Evolutionary conservation across 2,888 invertebrate genomes (phyloP), one percentile per base, ranked within the genome.

Genomic region (Tachina grossa): DNA sequence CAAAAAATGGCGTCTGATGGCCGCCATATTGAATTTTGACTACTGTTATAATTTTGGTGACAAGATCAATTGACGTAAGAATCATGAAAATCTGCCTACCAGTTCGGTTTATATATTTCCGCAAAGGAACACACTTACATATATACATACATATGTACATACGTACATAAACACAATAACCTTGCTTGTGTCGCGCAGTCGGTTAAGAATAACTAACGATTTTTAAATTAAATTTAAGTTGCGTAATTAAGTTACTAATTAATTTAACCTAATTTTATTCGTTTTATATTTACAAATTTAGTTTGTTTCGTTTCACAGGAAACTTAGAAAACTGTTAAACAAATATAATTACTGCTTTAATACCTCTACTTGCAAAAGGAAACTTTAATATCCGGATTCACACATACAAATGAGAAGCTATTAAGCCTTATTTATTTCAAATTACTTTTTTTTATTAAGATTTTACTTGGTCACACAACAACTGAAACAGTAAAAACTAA

Each of bases 261-360:
- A 66, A 45, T 66, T 76, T 76, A 66, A 66, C 55, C 47, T 57
- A 57, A 16, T 39, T 78, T 66, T 51, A 6, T 16, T 6, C 19
- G 14, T 13, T n/a, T n/a, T n/a, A n/a, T 9, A 16, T 19, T 4
- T 13, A 13, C 5, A 19, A 9, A 5, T 63, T 16, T 53, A 11
- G 1, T 43, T 45, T 55, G 45, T 0, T 22, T 51, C 63, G 13
- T n/a, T 49, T 4, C 47, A 16, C 22, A 19, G 14, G 3, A 19
- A 47, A 47, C 13, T 59, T 49, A 19, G 22, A 49, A 19, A 49
- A 47, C 8, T 9, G 45, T 59, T 16, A 47, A n/a, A 9, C 16
- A 14, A 49, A 39, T 41, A 61, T 19, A 74, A 49, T 74, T 74
- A 59, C 49, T 61, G 9, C 14, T 41, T 31, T 49, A 41, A 61